Percentiles rank a stretch among this genome's conserved stretches.
Conservation (phyloP, 2,888 invertebrate genomes). For the Entomobrya multifasciata region DNA sequence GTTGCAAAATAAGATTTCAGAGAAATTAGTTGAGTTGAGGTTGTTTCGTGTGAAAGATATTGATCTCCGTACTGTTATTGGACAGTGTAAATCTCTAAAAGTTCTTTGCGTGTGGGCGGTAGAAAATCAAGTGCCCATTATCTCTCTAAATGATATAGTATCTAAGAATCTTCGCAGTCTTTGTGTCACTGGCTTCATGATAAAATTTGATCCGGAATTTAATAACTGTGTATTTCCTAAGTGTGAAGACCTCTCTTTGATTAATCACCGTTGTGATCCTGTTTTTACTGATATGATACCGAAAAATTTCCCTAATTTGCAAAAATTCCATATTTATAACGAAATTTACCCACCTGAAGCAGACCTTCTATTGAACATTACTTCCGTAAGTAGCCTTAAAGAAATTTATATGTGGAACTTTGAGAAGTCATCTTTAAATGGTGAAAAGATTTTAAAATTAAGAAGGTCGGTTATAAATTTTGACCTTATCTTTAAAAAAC, state of each 20-base stretch:
- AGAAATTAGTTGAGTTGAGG: not conserved
- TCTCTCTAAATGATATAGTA: constrained; percentile 13
- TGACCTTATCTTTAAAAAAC: too few relatives aligned
- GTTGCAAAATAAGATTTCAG: not conserved
- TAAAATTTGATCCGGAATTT: not conserved
- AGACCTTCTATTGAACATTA: not conserved
- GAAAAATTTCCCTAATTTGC: constrained; percentile 20
- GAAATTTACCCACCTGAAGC: not conserved
- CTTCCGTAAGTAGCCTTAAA: not conserved
- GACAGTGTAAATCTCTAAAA: not conserved
- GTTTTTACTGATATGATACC: not conserved
- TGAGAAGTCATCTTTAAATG: not conserved
- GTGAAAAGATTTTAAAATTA: not conserved
- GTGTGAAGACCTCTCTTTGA: not conserved
- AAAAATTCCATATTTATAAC: not conserved
- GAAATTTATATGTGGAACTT: constrained; percentile 29
- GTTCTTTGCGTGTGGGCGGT: constrained; percentile 1
- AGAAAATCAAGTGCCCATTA: not conserved
- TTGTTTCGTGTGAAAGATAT: constrained; percentile 1
- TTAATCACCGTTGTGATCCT: constrained; percentile 21
- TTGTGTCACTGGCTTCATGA: not conserved
- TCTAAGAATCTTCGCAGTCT: not conserved
- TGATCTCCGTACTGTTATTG: not conserved
- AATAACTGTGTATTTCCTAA: not conserved
- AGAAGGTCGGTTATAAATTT: not conserved